Base-by-base conservation (phyloP, 2,888 invertebrate species). In the Pterostichus madidus region DNA sequence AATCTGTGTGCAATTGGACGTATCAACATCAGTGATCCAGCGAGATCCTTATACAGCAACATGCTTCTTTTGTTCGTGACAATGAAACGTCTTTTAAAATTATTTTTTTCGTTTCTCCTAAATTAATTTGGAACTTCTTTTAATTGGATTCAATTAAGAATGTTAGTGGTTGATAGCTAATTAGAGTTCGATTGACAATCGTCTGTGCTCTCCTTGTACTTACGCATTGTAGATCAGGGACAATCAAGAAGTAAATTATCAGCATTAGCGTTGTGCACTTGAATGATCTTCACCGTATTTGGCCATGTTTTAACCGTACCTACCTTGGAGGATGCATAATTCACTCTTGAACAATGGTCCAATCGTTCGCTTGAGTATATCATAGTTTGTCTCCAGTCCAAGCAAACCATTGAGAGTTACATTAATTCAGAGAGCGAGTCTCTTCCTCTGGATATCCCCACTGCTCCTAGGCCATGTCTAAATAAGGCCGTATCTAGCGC, bases 401-500 rank as follows among this genome's bases (percentile, higher is more conserved):
- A 71, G 46, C 10, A 71, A 71, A 17, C 56, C 77, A 77, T 77
- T 77, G 56, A 77, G 59, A 77, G 39, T 56, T 56, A n/a, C 77
- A 77, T 77, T 77, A 77, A 77, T 77, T 77, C 77, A 32, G 15
- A 56, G 56, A 35, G 32, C 44, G 59, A 11, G 17, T 39, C 77
- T 52, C 35, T 80, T 80, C 80, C 49, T 73, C 44, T 68, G 39
- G 24, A 8, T 15, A n/a, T 71, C 81, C 81, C 75, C 81, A 49
- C 73, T 75, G 59, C 81, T 31, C 81, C 75, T 81, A 81, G 75
- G 81, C 56, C 61, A 81, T 81, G 53, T 17, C 81, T 81, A 81
- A 81, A 81, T 81, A 81, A 81, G 81, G 81, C 75, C 46, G 44
- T 81, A 81, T 81, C 81, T 81, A 81, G 49, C 77, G 56, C 77